Percentiles rank a stretch among this genome's conserved stretches.
phyloP scores from a whole-genome alignment of 1,140 invertebrate genomes.

The Achroia grisella region DNA sequence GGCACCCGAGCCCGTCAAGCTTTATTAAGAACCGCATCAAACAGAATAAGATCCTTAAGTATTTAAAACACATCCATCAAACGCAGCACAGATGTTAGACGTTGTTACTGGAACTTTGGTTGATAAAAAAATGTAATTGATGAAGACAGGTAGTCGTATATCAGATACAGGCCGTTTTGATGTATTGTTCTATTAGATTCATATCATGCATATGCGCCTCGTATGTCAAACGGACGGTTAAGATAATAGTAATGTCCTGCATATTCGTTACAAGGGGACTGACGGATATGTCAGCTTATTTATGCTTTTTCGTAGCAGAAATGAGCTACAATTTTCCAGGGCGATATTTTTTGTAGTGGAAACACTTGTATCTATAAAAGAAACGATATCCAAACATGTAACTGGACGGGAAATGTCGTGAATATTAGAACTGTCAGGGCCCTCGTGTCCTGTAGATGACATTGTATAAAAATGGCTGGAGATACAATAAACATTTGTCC shows the following conservation, averaged over 20 bases:
- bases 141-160: slow-evolving; percentile 58
- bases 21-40: slow-evolving; percentile 17
- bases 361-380: no score
- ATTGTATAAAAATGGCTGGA: no score
- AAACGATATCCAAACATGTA: no score
- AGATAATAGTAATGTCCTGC: slow-evolving; percentile 27
- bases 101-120: slow-evolving; percentile 31
- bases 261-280: slow-evolving; percentile 23
- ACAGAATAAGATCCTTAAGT: slow-evolving; percentile 26
- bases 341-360: no score
- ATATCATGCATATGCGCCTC: slow-evolving; percentile 22
- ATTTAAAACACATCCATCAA: slow-evolving; percentile 57
- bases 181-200: slow-evolving; percentile 55
- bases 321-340: background rate
- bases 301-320: slow-evolving; percentile 12
- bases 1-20: slow-evolving; percentile 4
- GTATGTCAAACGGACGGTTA: slow-evolving; percentile 11
- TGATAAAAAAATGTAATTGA: slow-evolving; percentile 61
- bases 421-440: no score
- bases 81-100: slow-evolving; percentile 34
- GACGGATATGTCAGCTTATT: background rate
- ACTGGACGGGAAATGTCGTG: no score
- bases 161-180: slow-evolving; percentile 39
- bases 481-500: no score
- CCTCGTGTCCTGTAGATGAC: no score